These are phyloP conservation scores for Drosophila nigritarsus DNA, from an alignment of 2,888 invertebrate species.

Conservation along the genomic window DNA sequence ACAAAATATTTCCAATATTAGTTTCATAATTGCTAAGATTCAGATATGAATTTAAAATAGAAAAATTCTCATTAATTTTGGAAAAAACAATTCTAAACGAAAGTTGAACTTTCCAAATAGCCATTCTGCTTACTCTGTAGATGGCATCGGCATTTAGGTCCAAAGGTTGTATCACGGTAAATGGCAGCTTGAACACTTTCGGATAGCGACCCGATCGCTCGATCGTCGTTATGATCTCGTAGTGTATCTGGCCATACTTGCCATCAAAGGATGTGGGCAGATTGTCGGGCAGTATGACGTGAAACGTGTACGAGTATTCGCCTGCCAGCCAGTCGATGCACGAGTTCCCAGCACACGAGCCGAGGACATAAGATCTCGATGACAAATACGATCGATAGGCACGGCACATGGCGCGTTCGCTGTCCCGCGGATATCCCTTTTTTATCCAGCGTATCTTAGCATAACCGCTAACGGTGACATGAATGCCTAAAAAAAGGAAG, in stretches of 20 bases:
- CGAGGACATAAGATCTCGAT: conserved; percentile 83
- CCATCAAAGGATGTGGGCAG: conserved; percentile 93
- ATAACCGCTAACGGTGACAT: conserved; percentile 84
- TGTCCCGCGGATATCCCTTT: conserved; percentile 85
- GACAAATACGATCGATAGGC: conserved; percentile 84
- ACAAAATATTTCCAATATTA: background rate
- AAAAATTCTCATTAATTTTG: background rate
- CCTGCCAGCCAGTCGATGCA: conserved; percentile 89
- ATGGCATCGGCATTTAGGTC: conserved; percentile 92
- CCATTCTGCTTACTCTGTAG: conserved; percentile 87
- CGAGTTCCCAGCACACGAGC: conserved; percentile 86
- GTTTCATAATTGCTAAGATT: background rate
- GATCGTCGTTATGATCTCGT: conserved; percentile 91
- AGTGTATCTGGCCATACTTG: conserved; percentile 91
- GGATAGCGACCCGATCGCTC: conserved; percentile 95
- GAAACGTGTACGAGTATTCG: conserved; percentile 90
- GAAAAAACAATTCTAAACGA: background rate
- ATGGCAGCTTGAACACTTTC: conserved; percentile 91
- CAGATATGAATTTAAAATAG: background rate
- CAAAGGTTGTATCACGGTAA: conserved; percentile 91
- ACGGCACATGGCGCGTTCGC: conserved; percentile 84
- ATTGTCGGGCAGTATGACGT: conserved; percentile 87
- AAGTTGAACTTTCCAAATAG: background rate
- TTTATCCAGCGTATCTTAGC: conserved; percentile 85
- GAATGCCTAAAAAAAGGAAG: conserved; percentile 81